Conservation (phyloP, 2,888 invertebrate genomes). For the Nomada fabriciana region DNA sequence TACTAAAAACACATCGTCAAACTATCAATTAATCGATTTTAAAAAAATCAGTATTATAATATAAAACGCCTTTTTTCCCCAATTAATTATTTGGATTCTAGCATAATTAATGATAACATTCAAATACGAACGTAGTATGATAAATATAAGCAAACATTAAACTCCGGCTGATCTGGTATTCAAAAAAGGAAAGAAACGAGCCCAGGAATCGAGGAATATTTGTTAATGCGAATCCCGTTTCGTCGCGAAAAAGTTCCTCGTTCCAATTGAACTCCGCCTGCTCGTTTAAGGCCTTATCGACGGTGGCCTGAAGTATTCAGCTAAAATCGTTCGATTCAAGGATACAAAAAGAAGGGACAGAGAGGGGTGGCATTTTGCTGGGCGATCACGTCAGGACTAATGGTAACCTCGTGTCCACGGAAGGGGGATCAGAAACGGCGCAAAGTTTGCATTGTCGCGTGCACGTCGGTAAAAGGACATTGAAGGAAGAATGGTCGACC, state of each 20-base stretch:
- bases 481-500: slow-evolving; percentile 49
- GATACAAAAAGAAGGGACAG: slow-evolving; percentile 18
- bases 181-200: neutral
- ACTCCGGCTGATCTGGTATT: neutral
- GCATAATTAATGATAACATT: neutral
- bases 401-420: slow-evolving; percentile 32
- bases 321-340: slow-evolving; percentile 12
- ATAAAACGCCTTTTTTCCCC: too few species aligned
- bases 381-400: slow-evolving; percentile 29
- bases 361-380: neutral
- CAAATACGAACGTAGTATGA: neutral
- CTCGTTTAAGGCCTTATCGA: slow-evolving; percentile 31
- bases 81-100: neutral
- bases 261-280: slow-evolving; percentile 12
- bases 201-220: neutral
- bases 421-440: slow-evolving; percentile 35
- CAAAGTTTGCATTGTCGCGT: slow-evolving; percentile 54
- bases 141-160: neutral
- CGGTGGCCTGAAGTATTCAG: slow-evolving; percentile 1
- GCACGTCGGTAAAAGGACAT: slow-evolving; percentile 39
- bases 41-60: too few species aligned
- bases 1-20: too few species aligned
- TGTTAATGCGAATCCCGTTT: slow-evolving; percentile 3
- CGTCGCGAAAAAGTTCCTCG: neutral
- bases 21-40: too few species aligned